phyloP scores from a whole-genome alignment of 2,113 vertebrate genomes.

The Chionodraco myersi region DNA sequence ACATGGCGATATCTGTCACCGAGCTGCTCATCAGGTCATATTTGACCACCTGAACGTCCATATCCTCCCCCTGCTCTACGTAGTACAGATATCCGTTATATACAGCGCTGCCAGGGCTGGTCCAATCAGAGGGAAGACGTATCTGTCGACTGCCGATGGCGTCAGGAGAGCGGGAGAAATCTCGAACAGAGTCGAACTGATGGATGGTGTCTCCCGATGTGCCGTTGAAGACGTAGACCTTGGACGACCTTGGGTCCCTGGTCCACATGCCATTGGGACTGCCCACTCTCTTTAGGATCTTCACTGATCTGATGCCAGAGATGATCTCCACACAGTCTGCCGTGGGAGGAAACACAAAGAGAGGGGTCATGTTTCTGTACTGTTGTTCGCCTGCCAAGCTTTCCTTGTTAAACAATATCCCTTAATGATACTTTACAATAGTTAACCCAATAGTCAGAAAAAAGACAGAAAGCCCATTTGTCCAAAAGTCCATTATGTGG shows the following conservation, averaged over 20 bases:
- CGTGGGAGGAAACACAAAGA: neutral
- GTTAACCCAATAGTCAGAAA: too few relatives aligned
- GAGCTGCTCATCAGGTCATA: conserved; percentile 88
- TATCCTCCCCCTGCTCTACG: conserved; percentile 76
- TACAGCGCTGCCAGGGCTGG: conserved; percentile 88
- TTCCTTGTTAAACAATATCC: neutral
- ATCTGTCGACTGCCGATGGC: conserved; percentile 83
- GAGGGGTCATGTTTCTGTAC: neutral
- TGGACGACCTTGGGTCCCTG: conserved; percentile 90
- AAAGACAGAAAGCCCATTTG: too few relatives aligned
- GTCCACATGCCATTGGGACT: conserved; percentile 91
- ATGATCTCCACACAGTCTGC: conserved; percentile 93
- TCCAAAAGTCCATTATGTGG: too few relatives aligned
- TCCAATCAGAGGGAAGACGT: conserved; percentile 90
- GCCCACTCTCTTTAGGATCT: conserved; percentile 93
- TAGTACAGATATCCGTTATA: conserved; percentile 91
- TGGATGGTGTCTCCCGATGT: conserved; percentile 87
- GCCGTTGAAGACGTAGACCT: conserved; percentile 92
- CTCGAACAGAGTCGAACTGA: conserved; percentile 88
- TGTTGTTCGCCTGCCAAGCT: neutral
- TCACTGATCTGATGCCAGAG: conserved; percentile 92
- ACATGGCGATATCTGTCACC: conserved; percentile 90
- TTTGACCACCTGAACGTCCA: conserved; percentile 90
- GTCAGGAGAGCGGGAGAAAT: conserved; percentile 87
- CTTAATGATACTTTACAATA: neutral